Evolutionary conservation across 2,888 invertebrate genomes (phyloP), one percentile per base, ranked within the genome.

Genomic region (Morpho helenor): DNA sequence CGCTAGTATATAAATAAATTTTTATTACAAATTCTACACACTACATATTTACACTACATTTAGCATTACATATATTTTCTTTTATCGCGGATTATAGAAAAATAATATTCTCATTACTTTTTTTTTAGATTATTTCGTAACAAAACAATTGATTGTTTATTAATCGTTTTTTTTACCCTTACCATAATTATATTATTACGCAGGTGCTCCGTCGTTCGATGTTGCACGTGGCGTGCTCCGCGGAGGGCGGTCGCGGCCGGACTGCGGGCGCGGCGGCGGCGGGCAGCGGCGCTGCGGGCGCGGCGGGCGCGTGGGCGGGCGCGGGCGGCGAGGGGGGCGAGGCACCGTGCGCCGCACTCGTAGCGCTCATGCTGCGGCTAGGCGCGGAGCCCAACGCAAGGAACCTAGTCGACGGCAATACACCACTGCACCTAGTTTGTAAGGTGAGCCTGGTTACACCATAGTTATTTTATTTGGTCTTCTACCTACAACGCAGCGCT

Each of bases 401-500:
- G 2, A 98, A 98, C 82, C 9, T 41, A 3, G 93, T 94, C 55
- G 94, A 94, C 58, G 96, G 96, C 22, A 97, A 97, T 86, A 97
- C 97, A 22, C 95, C 98, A 8, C 92, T 98, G 52, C 98, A 98
- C 79, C 91, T 97, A 61, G 95, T 95, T 0, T 96, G 96, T 63
- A 93, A 94, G 81, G 93, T 94, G 6, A 49, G 43, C 42, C 22
- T n/a, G 5, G 5, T n/a, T 43, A n/a, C 7, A 43, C 43, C 2
- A 16, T 16, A 2, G 16, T 8, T 42, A 42, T 42, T 42, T n/a
- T 23, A 42, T 23, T n/a, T 7, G 16, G 16, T 16, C 16, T 16
- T 1, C 16, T 16, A 16, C 16, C 16, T 16, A 1, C 16, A 16
- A 16, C 16, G 16, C 2, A 16, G 16, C 16, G 98, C 98, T 16